Evolutionary conservation across 2,797 vertebrate species (phyloP).

Genomic region (Heliangelus exortis): DNA sequence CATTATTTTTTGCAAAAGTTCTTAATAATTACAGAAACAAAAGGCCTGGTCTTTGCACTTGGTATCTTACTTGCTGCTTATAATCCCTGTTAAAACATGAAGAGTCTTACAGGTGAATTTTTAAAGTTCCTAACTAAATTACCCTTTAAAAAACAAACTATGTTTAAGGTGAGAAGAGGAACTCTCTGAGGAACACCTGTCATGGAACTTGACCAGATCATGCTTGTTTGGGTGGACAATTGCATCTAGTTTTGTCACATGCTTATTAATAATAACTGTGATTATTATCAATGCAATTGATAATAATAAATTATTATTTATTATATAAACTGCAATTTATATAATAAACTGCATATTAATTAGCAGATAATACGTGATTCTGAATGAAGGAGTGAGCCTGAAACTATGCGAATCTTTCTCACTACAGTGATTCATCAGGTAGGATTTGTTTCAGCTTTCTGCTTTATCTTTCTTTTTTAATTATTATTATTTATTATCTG

Average conservation of each 20-base stretch:
- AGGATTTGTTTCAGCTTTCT: conserved; percentile 17
- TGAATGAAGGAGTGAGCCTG: conserved; percentile 28
- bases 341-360: not conserved
- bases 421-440: conserved; percentile 48
- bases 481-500: not conserved
- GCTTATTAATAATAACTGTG: too few relatives aligned
- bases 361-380: not conserved
- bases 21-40: not conserved
- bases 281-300: too few relatives aligned
- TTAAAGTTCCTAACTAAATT: not conserved
- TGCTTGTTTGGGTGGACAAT: not conserved
- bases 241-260: not conserved
- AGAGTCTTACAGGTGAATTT: not conserved
- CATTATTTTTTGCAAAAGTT: conserved; percentile 5
- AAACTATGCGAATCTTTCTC: conserved; percentile 4
- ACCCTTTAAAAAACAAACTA: not conserved
- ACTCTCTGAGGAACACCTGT: not conserved
- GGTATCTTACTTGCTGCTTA: not conserved
- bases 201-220: not conserved
- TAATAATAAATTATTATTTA: too few relatives aligned
- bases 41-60: not conserved
- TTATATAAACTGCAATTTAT: too few relatives aligned
- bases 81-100: not conserved
- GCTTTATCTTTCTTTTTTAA: not conserved
- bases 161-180: not conserved